Conservation (phyloP, 2,113 vertebrate species). For the Leucosticte australis region DNA sequence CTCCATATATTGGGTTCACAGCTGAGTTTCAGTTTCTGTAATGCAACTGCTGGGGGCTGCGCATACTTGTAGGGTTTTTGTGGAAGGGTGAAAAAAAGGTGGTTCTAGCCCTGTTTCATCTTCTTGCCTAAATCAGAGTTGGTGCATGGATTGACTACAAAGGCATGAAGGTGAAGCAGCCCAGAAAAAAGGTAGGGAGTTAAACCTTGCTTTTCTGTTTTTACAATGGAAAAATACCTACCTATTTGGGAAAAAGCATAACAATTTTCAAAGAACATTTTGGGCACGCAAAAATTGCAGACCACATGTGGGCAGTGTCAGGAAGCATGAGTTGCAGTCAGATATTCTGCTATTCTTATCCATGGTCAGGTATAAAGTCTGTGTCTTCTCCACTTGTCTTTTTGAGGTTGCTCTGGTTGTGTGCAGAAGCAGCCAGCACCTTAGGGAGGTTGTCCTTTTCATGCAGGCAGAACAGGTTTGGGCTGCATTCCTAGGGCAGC, state of each 20-base stretch:
- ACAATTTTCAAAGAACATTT: neutral
- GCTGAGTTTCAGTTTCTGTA: neutral
- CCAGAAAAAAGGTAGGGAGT: neutral
- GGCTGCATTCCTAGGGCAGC: neutral
- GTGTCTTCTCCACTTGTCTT: neutral
- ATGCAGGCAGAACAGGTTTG: neutral
- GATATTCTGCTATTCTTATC: neutral
- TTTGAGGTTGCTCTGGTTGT: neutral
- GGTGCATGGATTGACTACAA: neutral
- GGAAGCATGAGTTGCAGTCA: neutral
- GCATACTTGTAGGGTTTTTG: neutral
- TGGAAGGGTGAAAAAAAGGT: neutral
- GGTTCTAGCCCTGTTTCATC: neutral
- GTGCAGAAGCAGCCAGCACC: neutral
- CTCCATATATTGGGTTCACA: neutral
- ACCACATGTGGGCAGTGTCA: neutral
- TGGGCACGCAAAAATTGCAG: neutral
- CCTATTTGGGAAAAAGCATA: rapidly evolving
- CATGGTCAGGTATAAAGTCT: neutral
- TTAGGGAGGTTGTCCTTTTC: neutral
- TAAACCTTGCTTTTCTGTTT: neutral
- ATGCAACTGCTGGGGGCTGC: neutral
- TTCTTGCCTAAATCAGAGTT: neutral
- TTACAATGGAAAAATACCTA: neutral
- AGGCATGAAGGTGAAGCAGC: neutral